Base-by-base conservation (phyloP, 2,113 vertebrate species). In the Elgaria multicarinata region DNA sequence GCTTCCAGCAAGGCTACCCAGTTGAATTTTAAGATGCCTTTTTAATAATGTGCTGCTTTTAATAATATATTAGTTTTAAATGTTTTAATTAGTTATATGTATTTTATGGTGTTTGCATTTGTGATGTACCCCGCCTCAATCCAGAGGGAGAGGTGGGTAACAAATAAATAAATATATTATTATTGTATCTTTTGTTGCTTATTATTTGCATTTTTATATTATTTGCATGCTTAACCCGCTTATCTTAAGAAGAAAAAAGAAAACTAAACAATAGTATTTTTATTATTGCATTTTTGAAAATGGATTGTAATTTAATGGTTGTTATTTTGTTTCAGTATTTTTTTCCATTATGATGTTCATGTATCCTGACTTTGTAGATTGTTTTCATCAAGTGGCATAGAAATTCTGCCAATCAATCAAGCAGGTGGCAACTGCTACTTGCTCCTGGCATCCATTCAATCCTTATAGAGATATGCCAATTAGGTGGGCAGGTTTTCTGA, bases 351-450 rank as follows among this genome's bases (percentile, higher is more conserved):
- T 81, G 58, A 81, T 12, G 24, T 81, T 81, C 39, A 42, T 62
- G 36, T 39, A 39, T 81, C 62, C 39, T 55, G 24, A 67, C 66
- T 62, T 39, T 62, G n/a, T 55, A 62, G 55, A 81, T 26, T 39
- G 10, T 22, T 80, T 80, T 80, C 31, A n/a, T 62, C n/a, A 81
- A 81, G 36, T 39, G n/a, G 22, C 55, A 81, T 39, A 81, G 55
- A 81, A 81, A 62, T 58, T 81, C 55, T 80, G 55, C 50, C 55
- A 81, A 62, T 62, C 33, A 81, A 39, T 81, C 79, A 81, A 81
- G 58, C n/a, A 36, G 36, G 4, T 33, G 22, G 55, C 10, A 58
- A 50, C 42, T 50, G 42, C 44, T 72, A 44, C 6, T 20, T 22
- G 31, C 77, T n/a, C n/a, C 24, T 71, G 13, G 44, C 36, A 33